Evolutionary conservation across 2,888 invertebrate genomes (phyloP).

Genomic region (Clostera curtula): DNA sequence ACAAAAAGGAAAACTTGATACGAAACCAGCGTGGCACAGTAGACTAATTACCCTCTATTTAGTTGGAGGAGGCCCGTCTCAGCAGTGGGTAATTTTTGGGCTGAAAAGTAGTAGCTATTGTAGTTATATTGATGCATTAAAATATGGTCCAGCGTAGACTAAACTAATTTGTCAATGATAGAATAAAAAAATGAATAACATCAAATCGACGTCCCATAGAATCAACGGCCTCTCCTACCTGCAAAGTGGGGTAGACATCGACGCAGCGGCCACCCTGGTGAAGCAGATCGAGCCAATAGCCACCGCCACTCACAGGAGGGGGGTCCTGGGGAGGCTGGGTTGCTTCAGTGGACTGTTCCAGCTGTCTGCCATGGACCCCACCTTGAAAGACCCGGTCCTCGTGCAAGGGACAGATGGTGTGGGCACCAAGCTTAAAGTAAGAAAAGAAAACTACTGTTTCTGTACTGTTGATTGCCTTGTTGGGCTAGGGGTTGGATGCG

Average conservation of each 20-base stretch:
- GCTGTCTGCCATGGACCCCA: conserved; percentile 77
- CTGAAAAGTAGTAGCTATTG: no score
- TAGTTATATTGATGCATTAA: no score
- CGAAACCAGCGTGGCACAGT: no score
- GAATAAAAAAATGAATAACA: conserved; percentile 5
- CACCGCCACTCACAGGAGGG: conserved; percentile 83
- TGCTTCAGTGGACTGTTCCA: conserved; percentile 97
- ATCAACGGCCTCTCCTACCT: conserved; percentile 87
- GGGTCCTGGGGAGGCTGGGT: conserved; percentile 88
- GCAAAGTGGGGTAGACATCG: conserved; percentile 94
- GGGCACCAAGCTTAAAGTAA: conserved; percentile 95
- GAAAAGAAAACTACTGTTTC: not conserved
- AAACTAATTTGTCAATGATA: no score
- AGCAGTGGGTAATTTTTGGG: no score
- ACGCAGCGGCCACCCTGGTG: conserved; percentile 91
- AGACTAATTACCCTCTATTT: no score
- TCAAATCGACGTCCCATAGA: conserved; percentile 30
- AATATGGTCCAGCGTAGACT: no score
- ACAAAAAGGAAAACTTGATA: no score
- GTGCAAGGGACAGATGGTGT: conserved; percentile 98
- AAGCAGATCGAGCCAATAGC: conserved; percentile 88
- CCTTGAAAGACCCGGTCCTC: conserved; percentile 86
- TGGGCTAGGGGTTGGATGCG: no score
- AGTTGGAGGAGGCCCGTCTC: no score
- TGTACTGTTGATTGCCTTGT: no score